phyloP scores from a whole-genome alignment of 2,888 invertebrate species.

The Dione juno region DNA sequence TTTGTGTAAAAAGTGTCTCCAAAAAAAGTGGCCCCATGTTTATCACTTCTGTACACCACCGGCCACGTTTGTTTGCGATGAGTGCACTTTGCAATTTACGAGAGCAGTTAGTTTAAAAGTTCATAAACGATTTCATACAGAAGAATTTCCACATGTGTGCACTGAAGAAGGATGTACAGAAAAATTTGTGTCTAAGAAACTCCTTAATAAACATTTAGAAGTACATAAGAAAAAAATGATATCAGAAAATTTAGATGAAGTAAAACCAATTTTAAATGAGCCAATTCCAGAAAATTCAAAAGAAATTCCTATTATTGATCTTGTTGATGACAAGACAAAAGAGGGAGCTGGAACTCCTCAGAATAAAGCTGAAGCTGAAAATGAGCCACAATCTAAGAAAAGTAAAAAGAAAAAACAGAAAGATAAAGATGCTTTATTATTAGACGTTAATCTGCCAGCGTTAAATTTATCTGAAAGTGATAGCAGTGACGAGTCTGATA shows the following conservation, averaged over 20 bases:
- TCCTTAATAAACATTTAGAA: slow-evolving; percentile 88
- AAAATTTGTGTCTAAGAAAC: slow-evolving; percentile 91
- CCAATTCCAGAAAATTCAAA: slow-evolving; percentile 60
- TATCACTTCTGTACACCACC: slow-evolving; percentile 96
- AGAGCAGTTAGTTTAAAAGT: slow-evolving; percentile 91
- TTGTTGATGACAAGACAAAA: slow-evolving; percentile 66
- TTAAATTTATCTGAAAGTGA: slow-evolving; percentile 93
- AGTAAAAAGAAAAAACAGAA: slow-evolving; percentile 75
- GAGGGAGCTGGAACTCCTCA: slow-evolving; percentile 67
- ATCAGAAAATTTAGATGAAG: slow-evolving; percentile 61
- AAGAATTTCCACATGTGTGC: slow-evolving; percentile 89
- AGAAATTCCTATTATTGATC: slow-evolving; percentile 69
- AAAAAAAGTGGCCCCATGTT: slow-evolving; percentile 96
- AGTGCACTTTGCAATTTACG: slow-evolving; percentile 89
- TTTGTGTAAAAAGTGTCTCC: slow-evolving; percentile 91
- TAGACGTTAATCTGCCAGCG: slow-evolving; percentile 88
- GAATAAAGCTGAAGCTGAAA: slow-evolving; percentile 61
- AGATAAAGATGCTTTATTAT: slow-evolving; percentile 75
- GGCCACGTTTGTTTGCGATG: slow-evolving; percentile 89
- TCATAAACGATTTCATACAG: slow-evolving; percentile 90
- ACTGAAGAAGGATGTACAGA: slow-evolving; percentile 88
- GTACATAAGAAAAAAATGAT: slow-evolving; percentile 80
- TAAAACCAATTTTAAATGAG: slow-evolving; percentile 58
- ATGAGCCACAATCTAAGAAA: slow-evolving; percentile 69
- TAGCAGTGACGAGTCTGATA: slow-evolving; percentile 87